Percentiles rank a stretch among this genome's conserved stretches.
Evolutionary conservation across 2,113 vertebrate genomes (phyloP).

Genomic region (Antechinus stuartii): DNA sequence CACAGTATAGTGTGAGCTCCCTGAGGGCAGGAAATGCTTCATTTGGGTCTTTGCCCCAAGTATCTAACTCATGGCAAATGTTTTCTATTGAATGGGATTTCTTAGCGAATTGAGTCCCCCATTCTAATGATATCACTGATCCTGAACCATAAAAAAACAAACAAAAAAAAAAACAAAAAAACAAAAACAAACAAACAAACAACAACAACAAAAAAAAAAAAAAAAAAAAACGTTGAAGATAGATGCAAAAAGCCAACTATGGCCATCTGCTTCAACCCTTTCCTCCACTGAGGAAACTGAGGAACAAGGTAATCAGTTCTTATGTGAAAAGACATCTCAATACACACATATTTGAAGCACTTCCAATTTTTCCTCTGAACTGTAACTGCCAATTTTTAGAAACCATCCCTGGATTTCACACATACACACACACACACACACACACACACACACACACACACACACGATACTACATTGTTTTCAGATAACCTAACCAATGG

Average conservation of each 20-base stretch:
- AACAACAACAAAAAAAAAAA: too few relatives aligned
- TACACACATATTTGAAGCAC: neutral
- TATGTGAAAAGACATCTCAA: neutral
- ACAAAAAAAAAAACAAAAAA: too few relatives aligned
- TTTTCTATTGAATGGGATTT: neutral
- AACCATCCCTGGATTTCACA: too few relatives aligned
- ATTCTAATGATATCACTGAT: neutral
- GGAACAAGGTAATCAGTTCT: neutral
- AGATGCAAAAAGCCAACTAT: neutral
- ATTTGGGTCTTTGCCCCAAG: neutral
- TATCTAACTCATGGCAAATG: neutral
- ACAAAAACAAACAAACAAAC: too few relatives aligned
- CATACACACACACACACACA: too few relatives aligned
- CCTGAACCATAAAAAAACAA: too few relatives aligned
- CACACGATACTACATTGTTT: neutral
- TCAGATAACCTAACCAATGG: neutral
- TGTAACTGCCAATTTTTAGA: neutral
- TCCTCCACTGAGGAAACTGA: neutral
- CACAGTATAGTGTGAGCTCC: neutral
- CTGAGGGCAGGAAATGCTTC: neutral
- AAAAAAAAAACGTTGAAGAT: too few relatives aligned
- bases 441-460: too few relatives aligned
- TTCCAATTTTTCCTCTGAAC: neutral
- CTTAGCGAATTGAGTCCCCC: neutral
- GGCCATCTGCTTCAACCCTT: neutral